Base-by-base conservation (phyloP, 2,113 vertebrate genomes). In the Patagioenas fasciata region DNA sequence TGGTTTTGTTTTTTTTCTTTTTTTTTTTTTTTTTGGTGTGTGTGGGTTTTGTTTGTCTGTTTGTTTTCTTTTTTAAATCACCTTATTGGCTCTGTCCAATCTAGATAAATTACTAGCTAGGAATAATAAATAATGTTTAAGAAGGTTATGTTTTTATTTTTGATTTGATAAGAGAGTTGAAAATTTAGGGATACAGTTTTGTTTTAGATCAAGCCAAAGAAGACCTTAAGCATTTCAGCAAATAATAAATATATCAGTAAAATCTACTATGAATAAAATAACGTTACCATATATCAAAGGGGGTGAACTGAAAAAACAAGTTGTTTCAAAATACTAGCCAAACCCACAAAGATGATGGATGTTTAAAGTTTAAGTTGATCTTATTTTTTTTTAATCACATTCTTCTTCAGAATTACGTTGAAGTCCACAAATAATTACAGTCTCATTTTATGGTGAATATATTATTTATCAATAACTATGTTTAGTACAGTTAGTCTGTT, bases 341-440 rank as follows among this genome's bases (percentile, higher is more conserved):
- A 66, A 78, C 12, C 8, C 19, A 36, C 47, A 54, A 78, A 32
- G 11, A 3, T 62, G 5, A 3, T 18, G 5, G 1, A 0, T 3
- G 5, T 73, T 48, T 51, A 61, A 67, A 42, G 31, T 65, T 86
- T 77, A 1, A 65, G 7, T 47, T 62, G 2, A 31, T 73, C 58
- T 65, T 47, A 9, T 28, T 80, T 88, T 86, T 89, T 86, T 89
- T 65, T 57, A 2, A 36, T 51, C 14, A 31, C 9, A 25, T 57
- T 69, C 1, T 60, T 85, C 88, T 89, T 65, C 24, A 66, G 29
- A 73, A 67, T 79, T 13, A 32, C 17, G 50, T 65, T 67, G 67
- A 51, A 75, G 67, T 60, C 85, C 44, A 74, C n/a, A 87, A 66
- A 64, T 48, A 79, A 85, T 71, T 85, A 42, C 18, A 64, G 9